A percentile compares a stretch with the other conserved stretches of the same genome.
phyloP scores from a whole-genome alignment of 2,797 vertebrate genomes.

The Podargus strigoides region DNA sequence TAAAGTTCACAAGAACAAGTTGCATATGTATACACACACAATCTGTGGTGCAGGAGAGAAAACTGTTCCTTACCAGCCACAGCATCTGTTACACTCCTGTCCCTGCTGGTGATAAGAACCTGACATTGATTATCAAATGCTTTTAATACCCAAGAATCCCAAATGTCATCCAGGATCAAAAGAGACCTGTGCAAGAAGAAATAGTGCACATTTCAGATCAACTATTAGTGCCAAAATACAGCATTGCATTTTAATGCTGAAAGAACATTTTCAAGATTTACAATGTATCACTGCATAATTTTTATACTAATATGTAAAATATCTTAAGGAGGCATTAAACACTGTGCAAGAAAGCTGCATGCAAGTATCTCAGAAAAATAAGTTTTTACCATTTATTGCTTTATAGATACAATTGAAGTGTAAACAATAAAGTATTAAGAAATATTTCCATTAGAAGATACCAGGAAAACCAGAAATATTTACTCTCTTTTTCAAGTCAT shows the following conservation, averaged over 20 bases:
- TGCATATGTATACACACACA: neutral
- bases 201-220: neutral
- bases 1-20: neutral
- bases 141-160: slow-evolving; percentile 90
- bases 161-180: slow-evolving; percentile 92
- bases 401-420: neutral
- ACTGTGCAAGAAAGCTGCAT: neutral
- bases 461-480: neutral
- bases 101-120: slow-evolving; percentile 91
- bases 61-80: slow-evolving; percentile 82
- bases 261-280: neutral
- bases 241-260: neutral
- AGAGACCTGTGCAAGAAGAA: slow-evolving; percentile 77
- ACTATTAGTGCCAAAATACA: neutral
- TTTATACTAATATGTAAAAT: neutral
- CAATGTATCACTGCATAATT: neutral
- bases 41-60: neutral
- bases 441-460: neutral
- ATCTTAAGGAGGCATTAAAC: neutral
- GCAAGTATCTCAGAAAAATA: neutral
- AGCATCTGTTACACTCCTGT: slow-evolving; percentile 86
- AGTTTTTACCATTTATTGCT: neutral
- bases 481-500: neutral
- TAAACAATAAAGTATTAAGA: neutral
- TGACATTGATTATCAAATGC: slow-evolving; percentile 91